Evolutionary conservation across 2,797 vertebrate species (phyloP).

Genomic region (Coracias cyanogaster): DNA sequence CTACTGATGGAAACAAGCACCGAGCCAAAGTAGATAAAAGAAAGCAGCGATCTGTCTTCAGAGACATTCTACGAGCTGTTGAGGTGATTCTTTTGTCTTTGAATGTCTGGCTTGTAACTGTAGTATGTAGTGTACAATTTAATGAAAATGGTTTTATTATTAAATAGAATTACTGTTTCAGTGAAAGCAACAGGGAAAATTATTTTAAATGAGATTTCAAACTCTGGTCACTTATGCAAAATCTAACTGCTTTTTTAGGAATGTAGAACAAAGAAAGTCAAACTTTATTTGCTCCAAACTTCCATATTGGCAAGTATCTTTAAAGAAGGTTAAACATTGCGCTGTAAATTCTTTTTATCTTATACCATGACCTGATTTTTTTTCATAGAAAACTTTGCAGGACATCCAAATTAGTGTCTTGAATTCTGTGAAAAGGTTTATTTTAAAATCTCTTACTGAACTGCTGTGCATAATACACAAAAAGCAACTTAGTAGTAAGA

Average conservation of each 20-base stretch:
- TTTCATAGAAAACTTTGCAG: neutral
- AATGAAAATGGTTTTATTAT: neutral
- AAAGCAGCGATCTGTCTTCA: constrained; percentile 95
- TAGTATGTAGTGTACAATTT: neutral
- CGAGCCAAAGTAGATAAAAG: constrained; percentile 95
- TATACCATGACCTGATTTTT: neutral
- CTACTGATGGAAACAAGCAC: constrained; percentile 97
- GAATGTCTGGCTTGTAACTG: neutral
- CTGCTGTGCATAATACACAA: neutral
- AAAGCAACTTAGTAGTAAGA: neutral
- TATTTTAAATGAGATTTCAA: neutral
- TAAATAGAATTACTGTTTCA: neutral
- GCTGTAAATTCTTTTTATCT: neutral
- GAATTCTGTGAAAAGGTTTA: neutral
- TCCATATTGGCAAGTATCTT: neutral
- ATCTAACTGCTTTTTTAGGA: neutral
- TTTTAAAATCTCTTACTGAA: neutral
- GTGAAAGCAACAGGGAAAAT: neutral
- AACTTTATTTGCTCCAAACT: neutral
- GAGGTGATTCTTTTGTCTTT: constrained; percentile 82
- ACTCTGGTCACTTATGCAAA: neutral
- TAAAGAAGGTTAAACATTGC: neutral
- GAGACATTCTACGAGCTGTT: constrained; percentile 92
- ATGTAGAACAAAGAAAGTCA: neutral
- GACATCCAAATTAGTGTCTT: neutral